These are phyloP conservation scores for Vidua macroura DNA, from an alignment of 2,113 vertebrate genomes.

Conservation along the genomic window DNA sequence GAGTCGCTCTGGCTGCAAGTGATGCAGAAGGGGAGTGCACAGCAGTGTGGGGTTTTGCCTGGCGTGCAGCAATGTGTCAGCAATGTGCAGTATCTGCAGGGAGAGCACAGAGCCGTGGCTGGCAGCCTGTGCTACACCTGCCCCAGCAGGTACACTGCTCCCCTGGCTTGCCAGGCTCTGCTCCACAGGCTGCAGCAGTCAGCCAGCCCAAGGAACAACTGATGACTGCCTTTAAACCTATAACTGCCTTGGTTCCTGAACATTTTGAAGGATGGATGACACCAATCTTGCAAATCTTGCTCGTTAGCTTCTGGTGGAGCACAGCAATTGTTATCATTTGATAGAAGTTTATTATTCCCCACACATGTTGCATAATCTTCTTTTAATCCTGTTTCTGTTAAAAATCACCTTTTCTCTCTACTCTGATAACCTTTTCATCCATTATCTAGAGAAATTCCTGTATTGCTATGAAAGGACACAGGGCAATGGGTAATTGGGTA, in stretches of 20 bases:
- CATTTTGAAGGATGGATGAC: background rate
- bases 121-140: background rate
- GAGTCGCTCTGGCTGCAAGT: background rate
- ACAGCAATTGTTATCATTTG: background rate
- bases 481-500: conserved; percentile 69
- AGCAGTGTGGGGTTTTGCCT: background rate
- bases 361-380: conserved; percentile 49
- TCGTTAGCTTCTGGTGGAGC: background rate
- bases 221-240: background rate
- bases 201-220: background rate
- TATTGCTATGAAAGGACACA: conserved; percentile 67
- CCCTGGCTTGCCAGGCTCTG: background rate
- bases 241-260: background rate
- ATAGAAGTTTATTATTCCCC: conserved; percentile 47
- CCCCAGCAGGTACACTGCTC: background rate
- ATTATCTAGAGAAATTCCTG: conserved; percentile 69
- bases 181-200: background rate
- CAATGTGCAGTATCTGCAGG: fast-evolving
- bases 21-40: background rate
- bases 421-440: conserved; percentile 68
- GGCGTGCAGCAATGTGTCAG: background rate
- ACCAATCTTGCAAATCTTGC: background rate
- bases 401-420: conserved; percentile 68
- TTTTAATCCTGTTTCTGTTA: conserved; percentile 62
- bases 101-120: background rate